These are phyloP conservation scores for Leptura quadrifasciata DNA, from an alignment of 2,888 invertebrate genomes.

Conservation along the genomic window DNA sequence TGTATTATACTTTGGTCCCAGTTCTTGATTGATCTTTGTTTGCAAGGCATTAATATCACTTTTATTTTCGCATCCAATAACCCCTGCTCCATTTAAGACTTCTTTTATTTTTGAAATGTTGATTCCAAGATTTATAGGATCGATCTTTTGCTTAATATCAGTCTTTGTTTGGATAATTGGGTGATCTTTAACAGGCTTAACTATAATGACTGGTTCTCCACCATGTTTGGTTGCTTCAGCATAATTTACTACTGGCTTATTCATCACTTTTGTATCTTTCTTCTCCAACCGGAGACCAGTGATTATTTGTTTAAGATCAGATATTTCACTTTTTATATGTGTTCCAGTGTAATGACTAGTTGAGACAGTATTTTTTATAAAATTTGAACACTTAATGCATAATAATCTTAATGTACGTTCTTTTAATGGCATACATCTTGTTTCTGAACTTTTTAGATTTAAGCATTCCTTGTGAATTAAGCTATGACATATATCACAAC, in stretches of 20 bases:
- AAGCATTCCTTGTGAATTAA: not conserved
- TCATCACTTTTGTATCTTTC: not conserved
- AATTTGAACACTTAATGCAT: not conserved
- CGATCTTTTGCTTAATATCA: not conserved
- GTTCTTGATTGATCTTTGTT: no score
- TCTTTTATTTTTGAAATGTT: not conserved
- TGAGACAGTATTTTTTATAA: not conserved
- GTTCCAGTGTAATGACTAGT: not conserved
- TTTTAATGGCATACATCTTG: not conserved
- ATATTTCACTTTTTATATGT: not conserved
- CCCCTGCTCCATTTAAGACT: no score
- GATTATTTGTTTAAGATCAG: not conserved
- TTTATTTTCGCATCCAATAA: no score
- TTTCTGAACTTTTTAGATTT: not conserved
- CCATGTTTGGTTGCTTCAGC: not conserved
- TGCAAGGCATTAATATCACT: no score
- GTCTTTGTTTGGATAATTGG: not conserved
- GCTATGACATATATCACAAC: not conserved
- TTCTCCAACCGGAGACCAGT: not conserved
- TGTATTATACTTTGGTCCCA: not conserved
- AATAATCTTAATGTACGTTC: not conserved
- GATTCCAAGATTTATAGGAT: not conserved
- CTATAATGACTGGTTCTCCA: not conserved
- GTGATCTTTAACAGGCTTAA: not conserved
- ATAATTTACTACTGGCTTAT: not conserved